phyloP scores from a whole-genome alignment of 1,140 invertebrate species.

The Achatina immaculata region DNA sequence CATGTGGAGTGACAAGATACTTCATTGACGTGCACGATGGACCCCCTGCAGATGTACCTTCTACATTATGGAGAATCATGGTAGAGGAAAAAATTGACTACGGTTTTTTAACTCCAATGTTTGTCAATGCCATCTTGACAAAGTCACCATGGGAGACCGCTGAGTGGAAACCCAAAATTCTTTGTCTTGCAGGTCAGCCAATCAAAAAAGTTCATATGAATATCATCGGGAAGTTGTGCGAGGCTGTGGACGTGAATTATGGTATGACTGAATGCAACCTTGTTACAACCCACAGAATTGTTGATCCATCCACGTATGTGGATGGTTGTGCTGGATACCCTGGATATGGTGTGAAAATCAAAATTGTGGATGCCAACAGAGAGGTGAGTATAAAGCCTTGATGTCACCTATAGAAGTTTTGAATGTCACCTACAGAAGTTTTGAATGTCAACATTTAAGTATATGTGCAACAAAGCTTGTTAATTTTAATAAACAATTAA shows the following conservation, averaged over 20 bases:
- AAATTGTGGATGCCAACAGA: conserved; percentile 37
- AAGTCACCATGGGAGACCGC: conserved; percentile 28
- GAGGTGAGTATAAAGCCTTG: conserved; percentile 1
- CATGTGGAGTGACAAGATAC: conserved; percentile 37
- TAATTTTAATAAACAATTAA: no score
- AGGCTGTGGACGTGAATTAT: conserved; percentile 42
- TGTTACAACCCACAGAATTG: conserved; percentile 37
- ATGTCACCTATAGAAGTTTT: background rate
- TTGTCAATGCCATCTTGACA: conserved; percentile 28
- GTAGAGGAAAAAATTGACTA: conserved; percentile 36
- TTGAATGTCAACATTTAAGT: no score
- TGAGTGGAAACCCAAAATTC: conserved; percentile 30
- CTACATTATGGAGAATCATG: conserved; percentile 38
- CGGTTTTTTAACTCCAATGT: conserved; percentile 38
- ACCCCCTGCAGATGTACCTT: conserved; percentile 19
- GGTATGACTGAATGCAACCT: conserved; percentile 42
- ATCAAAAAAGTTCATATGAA: conserved; percentile 29
- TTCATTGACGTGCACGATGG: conserved; percentile 40
- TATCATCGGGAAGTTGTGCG: conserved; percentile 35
- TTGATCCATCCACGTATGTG: conserved; percentile 16
- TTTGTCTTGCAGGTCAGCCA: conserved; percentile 44
- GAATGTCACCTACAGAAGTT: background rate
- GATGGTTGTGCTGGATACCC: conserved; percentile 37
- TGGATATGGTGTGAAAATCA: conserved; percentile 33
- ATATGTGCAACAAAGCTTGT: no score